Percentiles rank a stretch among this genome's conserved stretches.
Conservation (phyloP, 2,888 invertebrate species). For the Steinernema carpocapsae region DNA sequence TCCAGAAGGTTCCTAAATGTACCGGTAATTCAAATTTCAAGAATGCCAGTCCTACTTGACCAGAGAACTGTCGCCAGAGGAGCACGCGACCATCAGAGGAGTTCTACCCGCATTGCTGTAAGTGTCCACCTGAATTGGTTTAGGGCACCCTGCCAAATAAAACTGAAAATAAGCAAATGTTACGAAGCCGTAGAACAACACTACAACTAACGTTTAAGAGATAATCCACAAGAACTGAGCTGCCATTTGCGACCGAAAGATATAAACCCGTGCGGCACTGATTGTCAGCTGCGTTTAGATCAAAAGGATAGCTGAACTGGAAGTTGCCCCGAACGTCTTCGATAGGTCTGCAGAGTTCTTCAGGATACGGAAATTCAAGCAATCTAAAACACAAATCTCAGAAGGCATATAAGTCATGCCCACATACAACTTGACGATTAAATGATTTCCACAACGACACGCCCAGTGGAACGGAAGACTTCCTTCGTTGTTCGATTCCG, state of each 20-base stretch:
- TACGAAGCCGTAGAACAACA: too few species aligned
- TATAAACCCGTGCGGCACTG: constrained; percentile 82
- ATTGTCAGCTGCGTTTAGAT: constrained; percentile 77
- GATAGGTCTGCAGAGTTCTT: constrained; percentile 74
- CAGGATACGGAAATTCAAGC: constrained; percentile 81
- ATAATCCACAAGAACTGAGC: constrained; percentile 53
- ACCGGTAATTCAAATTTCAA: constrained; percentile 79
- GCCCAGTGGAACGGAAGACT: constrained; percentile 64
- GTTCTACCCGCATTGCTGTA: constrained; percentile 64
- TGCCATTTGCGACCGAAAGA: constrained; percentile 76
- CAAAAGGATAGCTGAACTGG: constrained; percentile 87
- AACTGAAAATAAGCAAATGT: constrained; percentile 26
- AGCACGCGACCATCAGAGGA: constrained; percentile 63
- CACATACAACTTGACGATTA: constrained; percentile 55
- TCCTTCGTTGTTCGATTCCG: constrained; percentile 56
- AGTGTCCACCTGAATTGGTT: constrained; percentile 60
- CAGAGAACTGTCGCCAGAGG: constrained; percentile 41
- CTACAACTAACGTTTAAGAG: constrained; percentile 49
- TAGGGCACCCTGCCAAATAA: constrained; percentile 42
- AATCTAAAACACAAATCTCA: constrained; percentile 74
- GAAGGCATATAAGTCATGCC: constrained; percentile 71
- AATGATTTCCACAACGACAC: constrained; percentile 57
- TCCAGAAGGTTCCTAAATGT: constrained; percentile 74
- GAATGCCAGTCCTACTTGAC: constrained; percentile 79
- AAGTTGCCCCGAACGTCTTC: constrained; percentile 79